These are phyloP conservation scores for Morone chrysops DNA, from an alignment of 2,113 vertebrate species.

Conservation along the genomic window DNA sequence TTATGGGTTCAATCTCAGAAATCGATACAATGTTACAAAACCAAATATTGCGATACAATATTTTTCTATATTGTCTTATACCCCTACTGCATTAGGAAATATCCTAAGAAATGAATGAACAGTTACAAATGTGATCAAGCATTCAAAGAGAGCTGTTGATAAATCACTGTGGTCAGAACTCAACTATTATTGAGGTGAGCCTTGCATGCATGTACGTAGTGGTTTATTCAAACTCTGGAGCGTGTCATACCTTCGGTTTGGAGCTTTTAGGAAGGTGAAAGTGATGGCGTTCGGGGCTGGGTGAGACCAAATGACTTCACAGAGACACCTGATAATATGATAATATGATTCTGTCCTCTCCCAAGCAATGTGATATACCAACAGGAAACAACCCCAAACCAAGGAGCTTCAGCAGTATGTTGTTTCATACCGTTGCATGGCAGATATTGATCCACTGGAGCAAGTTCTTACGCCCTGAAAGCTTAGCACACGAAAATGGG, in stretches of 20 bases:
- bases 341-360: not conserved
- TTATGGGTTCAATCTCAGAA: too few species aligned
- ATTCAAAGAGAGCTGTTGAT: not conserved
- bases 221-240: not conserved
- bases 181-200: not conserved
- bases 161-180: not conserved
- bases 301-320: not conserved
- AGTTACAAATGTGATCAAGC: not conserved
- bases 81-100: too few species aligned
- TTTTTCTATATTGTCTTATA: too few species aligned
- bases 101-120: too few species aligned
- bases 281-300: not conserved
- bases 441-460: not conserved
- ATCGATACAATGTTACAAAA: too few species aligned
- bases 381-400: not conserved
- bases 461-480: not conserved
- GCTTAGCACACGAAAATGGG: constrained; percentile 1
- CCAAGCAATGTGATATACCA: not conserved
- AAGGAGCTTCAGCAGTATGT: not conserved
- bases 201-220: not conserved
- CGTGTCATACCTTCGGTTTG: not conserved
- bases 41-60: too few species aligned
- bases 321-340: not conserved
- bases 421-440: not conserved
- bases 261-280: not conserved